Evolutionary conservation across 2,113 vertebrate genomes (phyloP), one percentile per base, ranked within the genome.

Genomic region (Chlorodrepanis virens): DNA sequence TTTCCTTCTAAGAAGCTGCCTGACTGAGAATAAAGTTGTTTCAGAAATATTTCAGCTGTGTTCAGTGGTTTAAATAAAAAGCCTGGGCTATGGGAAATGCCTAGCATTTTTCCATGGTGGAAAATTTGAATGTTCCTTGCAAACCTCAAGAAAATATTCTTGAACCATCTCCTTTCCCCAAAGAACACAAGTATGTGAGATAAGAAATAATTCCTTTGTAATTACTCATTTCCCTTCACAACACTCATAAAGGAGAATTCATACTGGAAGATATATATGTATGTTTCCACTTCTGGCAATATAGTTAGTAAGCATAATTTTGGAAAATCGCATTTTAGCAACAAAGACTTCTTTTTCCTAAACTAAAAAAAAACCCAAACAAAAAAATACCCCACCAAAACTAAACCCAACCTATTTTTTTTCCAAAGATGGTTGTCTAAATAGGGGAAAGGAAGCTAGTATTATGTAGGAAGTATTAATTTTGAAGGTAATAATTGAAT

Each of bases 11-110:
- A 83, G 56, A 59, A 63, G 22, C 71, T 96, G 82, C 45, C 60
- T 91, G 78, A 35, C 50, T 78, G 44, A 92, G 44, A 89, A 86
- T 88, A 27, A 67, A 90, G 64, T 90, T 88, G 71, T 94, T 91
- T 94, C 49, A 83, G 80, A 93, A 92, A 82, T 89, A 82, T 81
- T 94, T 96, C 76, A 94, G 68, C 82, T 88, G 76, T 81, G 49
- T 45, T 45, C 74, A 81, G 54, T 81, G 79, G 64, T 83, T 95
- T 93, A 86, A 94, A 80, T 81, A 64, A 93, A 94, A 92, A 90
- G 29, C n/a, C 23, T 47, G 52, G 52, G 25, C 60, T 75, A 8
- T 94, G 83, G 88, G 76, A 95, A 94, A 96, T 92, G 89, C 57
- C 57, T 81, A 65, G 29, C 68, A 83, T 95, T 97, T 90, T 93